These are phyloP conservation scores for Parnassius smintheus DNA, from an alignment of 2,888 invertebrate species.

Conservation along the genomic window DNA sequence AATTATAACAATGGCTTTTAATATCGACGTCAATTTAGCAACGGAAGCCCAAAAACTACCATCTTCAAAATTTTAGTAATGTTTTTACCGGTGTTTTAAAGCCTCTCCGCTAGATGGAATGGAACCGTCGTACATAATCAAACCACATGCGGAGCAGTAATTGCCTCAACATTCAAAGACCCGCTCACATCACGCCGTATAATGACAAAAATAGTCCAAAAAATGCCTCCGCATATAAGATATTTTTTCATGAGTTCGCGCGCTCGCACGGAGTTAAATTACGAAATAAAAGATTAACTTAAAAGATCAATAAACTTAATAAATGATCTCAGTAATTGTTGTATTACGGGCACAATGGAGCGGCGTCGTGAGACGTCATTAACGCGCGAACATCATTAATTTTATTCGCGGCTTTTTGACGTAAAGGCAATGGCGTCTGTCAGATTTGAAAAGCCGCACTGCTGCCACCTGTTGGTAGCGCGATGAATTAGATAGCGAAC, in stretches of 20 bases:
- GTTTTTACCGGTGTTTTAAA: slow-evolving; percentile 69
- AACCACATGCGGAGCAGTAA: slow-evolving; percentile 80
- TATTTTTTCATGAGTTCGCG: slow-evolving; percentile 76
- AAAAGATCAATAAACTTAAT: slow-evolving; percentile 82
- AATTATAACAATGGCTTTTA: slow-evolving; percentile 66
- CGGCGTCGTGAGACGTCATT: slow-evolving; percentile 80
- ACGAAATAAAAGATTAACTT: slow-evolving; percentile 82
- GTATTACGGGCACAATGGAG: slow-evolving; percentile 81
- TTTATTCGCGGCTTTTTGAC: slow-evolving; percentile 80
- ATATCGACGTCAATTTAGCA: slow-evolving; percentile 73
- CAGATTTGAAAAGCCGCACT: slow-evolving; percentile 76
- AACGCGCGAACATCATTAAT: slow-evolving; percentile 81
- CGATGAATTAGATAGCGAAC: slow-evolving; percentile 74
- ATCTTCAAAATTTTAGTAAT: slow-evolving; percentile 66
- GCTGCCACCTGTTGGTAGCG: slow-evolving; percentile 81
- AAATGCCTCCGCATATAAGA: slow-evolving; percentile 78
- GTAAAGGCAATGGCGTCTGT: slow-evolving; percentile 79
- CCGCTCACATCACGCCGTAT: slow-evolving; percentile 80
- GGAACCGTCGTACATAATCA: slow-evolving; percentile 74
- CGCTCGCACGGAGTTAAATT: slow-evolving; percentile 77
- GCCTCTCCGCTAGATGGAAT: slow-evolving; percentile 71
- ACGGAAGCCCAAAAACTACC: slow-evolving; percentile 76
- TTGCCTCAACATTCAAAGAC: slow-evolving; percentile 79
- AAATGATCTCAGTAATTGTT: slow-evolving; percentile 82
- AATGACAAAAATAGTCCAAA: slow-evolving; percentile 81